These are phyloP conservation scores for Poecilia wingei DNA, from an alignment of 2,797 vertebrate genomes.

Conservation along the genomic window DNA sequence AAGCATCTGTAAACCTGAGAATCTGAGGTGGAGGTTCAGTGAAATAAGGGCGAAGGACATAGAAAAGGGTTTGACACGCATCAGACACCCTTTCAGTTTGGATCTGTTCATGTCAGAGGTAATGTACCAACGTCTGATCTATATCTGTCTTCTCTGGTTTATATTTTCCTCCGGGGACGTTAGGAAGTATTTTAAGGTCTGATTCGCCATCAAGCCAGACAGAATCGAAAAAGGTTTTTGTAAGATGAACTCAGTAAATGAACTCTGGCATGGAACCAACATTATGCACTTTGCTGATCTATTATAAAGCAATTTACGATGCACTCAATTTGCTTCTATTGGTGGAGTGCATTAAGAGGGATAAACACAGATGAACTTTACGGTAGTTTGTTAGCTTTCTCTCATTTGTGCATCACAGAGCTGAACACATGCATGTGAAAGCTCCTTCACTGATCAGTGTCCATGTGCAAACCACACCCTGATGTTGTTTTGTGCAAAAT, in stretches of 20 bases:
- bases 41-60: not conserved
- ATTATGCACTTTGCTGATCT: constrained; percentile 47
- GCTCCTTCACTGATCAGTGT: not conserved
- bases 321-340: constrained; percentile 32
- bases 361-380: constrained; percentile 17
- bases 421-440: not conserved
- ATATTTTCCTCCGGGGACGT: constrained; percentile 29
- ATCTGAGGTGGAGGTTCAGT: not conserved
- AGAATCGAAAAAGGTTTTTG: constrained; percentile 42
- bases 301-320: constrained; percentile 43
- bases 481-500: not conserved
- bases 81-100: constrained; percentile 32
- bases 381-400: constrained; percentile 13
- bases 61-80: constrained; percentile 24
- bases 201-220: constrained; percentile 30
- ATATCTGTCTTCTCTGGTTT: constrained; percentile 35
- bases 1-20: constrained; percentile 17
- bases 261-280: constrained; percentile 46
- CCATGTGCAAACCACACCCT: not conserved
- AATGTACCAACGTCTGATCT: constrained; percentile 40
- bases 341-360: constrained; percentile 27
- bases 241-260: constrained; percentile 40
- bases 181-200: constrained; percentile 37
- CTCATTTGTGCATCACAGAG: not conserved
- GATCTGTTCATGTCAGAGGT: constrained; percentile 15